These are phyloP conservation scores for Acomys russatus DNA, from an alignment of 2,797 vertebrate species.

Conservation along the genomic window DNA sequence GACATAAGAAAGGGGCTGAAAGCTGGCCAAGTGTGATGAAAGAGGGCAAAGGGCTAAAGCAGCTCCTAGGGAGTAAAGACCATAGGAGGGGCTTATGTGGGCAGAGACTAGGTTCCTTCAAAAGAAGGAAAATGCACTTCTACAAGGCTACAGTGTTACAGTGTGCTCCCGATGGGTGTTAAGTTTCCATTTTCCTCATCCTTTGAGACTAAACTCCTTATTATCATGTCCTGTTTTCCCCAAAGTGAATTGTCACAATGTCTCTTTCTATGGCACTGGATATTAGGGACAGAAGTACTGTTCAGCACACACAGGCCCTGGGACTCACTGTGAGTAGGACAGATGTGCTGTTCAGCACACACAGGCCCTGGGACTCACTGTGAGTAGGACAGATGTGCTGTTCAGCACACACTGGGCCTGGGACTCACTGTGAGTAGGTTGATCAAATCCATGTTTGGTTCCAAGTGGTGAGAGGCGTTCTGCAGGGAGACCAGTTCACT, in stretches of 20 bases:
- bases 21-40: background rate
- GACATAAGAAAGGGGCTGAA: background rate
- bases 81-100: background rate
- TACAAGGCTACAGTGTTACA: background rate
- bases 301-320: background rate
- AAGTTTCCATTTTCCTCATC: background rate
- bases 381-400: background rate
- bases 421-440: conserved; percentile 95
- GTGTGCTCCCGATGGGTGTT: background rate
- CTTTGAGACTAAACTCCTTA: conserved; percentile 8
- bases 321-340: too few relatives aligned
- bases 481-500: conserved; percentile 97
- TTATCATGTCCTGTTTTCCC: background rate
- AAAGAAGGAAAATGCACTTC: background rate
- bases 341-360: background rate
- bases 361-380: background rate
- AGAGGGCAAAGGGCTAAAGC: background rate
- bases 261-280: background rate
- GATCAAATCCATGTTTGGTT: conserved; percentile 98
- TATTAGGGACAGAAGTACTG: background rate
- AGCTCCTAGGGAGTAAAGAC: background rate
- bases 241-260: background rate
- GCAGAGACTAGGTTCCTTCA: background rate
- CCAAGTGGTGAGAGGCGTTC: conserved; percentile 94
- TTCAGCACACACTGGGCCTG: background rate